phyloP scores from a whole-genome alignment of 2,797 vertebrate species.

The Mormyrus proboscirostris region DNA sequence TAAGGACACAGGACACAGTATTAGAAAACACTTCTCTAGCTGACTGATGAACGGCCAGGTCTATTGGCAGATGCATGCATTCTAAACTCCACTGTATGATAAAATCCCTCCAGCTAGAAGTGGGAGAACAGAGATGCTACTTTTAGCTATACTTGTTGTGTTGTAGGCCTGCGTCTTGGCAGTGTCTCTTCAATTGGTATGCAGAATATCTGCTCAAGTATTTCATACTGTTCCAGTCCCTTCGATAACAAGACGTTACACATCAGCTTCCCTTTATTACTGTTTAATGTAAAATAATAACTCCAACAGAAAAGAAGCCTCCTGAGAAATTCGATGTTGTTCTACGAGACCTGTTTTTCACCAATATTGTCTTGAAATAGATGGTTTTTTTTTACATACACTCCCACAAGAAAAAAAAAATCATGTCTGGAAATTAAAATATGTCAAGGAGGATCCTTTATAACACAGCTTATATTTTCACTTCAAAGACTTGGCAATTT shows the following conservation, averaged over 20 bases:
- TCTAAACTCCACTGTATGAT: neutral
- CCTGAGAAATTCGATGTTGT: slow-evolving; percentile 20
- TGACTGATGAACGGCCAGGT: neutral
- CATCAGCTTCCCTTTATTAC: slow-evolving; percentile 36
- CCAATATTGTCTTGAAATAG: slow-evolving; percentile 74
- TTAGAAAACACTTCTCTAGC: neutral
- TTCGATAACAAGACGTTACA: slow-evolving; percentile 30
- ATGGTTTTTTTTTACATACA: slow-evolving; percentile 58
- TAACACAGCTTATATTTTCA: slow-evolving; percentile 81
- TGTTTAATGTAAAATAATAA: slow-evolving; percentile 36
- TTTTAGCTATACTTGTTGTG: neutral
- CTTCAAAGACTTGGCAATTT: slow-evolving; percentile 96
- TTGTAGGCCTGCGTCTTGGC: neutral
- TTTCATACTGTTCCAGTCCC: slow-evolving; percentile 10
- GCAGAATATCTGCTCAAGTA: slow-evolving; percentile 7
- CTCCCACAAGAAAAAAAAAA: slow-evolving; percentile 51
- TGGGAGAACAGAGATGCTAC: neutral
- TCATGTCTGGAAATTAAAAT: slow-evolving; percentile 77
- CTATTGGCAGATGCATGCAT: neutral
- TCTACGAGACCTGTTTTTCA: slow-evolving; percentile 56
- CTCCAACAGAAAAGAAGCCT: slow-evolving; percentile 29
- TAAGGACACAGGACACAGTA: neutral
- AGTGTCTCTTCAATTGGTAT: slow-evolving; percentile 7
- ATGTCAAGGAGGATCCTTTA: slow-evolving; percentile 78
- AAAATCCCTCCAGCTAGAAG: neutral